These are phyloP conservation scores for Cepaea nemoralis DNA, from an alignment of 1,140 invertebrate species.

Conservation along the genomic window DNA sequence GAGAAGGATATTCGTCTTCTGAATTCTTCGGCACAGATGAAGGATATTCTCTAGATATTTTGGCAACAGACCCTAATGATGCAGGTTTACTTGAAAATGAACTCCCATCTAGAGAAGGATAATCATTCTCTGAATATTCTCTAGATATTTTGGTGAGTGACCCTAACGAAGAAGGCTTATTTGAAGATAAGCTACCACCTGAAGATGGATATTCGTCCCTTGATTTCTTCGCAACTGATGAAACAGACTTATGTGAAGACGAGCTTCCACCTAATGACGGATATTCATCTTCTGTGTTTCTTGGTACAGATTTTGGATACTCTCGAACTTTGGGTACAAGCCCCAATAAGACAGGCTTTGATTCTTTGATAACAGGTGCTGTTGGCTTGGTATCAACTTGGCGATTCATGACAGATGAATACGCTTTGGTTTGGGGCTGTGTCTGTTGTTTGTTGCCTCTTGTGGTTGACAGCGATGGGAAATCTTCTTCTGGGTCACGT, in stretches of 20 bases:
- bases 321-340: neutral
- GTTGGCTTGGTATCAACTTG: neutral
- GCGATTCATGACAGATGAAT: slow-evolving; percentile 18
- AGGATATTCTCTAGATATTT: neutral
- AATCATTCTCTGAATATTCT: no score
- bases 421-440: slow-evolving; percentile 3
- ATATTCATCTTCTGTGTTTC: slow-evolving; percentile 39
- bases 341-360: slow-evolving; percentile 29
- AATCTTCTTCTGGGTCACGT: slow-evolving; percentile 55
- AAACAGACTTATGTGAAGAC: no score
- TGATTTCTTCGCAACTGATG: slow-evolving; percentile 5
- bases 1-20: slow-evolving; percentile 39
- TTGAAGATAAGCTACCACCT: slow-evolving; percentile 21
- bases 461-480: slow-evolving; percentile 53
- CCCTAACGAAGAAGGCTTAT: no score
- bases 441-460: neutral
- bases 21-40: slow-evolving; percentile 13
- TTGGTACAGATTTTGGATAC: neutral
- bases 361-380: neutral
- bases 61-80: slow-evolving; percentile 2
- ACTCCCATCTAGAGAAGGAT: no score
- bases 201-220: slow-evolving; percentile 41
- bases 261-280: slow-evolving; percentile 33
- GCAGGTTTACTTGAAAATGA: slow-evolving; percentile 33
- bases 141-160: no score